Evolutionary conservation across 2,888 invertebrate genomes (phyloP).

Genomic region (Eilema depressum): DNA sequence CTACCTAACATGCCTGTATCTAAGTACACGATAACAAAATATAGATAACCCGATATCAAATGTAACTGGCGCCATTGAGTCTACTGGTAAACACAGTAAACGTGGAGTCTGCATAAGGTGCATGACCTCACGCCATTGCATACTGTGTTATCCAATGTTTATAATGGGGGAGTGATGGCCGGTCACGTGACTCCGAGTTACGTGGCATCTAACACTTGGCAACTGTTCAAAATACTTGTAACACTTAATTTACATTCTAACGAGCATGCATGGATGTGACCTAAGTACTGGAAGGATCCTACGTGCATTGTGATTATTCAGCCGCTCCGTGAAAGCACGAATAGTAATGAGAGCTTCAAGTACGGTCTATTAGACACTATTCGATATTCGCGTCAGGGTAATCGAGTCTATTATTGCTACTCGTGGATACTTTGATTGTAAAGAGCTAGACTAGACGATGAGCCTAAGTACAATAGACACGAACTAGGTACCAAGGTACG

Average conservation of each 20-base stretch:
- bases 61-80: constrained; percentile 70
- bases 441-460: constrained; percentile 12
- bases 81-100: constrained; percentile 64
- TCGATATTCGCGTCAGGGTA: constrained; percentile 16
- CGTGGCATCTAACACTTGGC: constrained; percentile 74
- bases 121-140: constrained; percentile 72
- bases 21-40: constrained; percentile 64
- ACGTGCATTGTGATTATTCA: constrained; percentile 61
- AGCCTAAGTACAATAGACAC: constrained; percentile 2
- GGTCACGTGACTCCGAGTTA: constrained; percentile 68
- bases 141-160: constrained; percentile 76
- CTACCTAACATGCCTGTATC: constrained; percentile 58
- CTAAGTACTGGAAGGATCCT: constrained; percentile 69
- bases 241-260: constrained; percentile 76
- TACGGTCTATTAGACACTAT: constrained; percentile 29
- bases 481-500: constrained; percentile 1
- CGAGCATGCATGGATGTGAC: constrained; percentile 68
- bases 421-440: constrained; percentile 9
- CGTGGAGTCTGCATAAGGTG: constrained; percentile 70
- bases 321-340: constrained; percentile 57
- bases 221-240: constrained; percentile 72
- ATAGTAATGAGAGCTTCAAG: constrained; percentile 55
- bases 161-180: constrained; percentile 68
- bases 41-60: constrained; percentile 71
- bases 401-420: constrained; percentile 14